Evolutionary conservation across 2,888 invertebrate species (phyloP).

Genomic region (Drosophila diplacantha): DNA sequence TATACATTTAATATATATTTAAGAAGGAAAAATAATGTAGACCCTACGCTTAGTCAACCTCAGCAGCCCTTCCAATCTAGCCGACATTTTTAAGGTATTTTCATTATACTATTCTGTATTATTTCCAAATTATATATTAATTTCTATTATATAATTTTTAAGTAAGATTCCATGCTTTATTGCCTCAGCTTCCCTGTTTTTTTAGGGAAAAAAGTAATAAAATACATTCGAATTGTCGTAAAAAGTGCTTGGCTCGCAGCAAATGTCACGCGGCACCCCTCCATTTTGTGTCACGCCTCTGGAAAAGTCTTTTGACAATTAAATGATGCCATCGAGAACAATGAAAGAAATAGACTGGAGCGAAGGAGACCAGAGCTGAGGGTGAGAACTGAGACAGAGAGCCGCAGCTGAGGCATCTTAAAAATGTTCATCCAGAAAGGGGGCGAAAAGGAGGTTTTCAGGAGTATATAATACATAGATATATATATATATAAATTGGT

Average conservation of each 20-base stretch:
- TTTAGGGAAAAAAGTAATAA: not conserved
- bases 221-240: conserved; percentile 35
- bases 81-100: too few relatives aligned
- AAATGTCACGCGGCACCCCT: conserved; percentile 47
- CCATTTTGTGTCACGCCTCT: conserved; percentile 13
- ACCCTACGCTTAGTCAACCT: too few relatives aligned
- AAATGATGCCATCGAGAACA: conserved; percentile 63
- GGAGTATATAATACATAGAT: conserved; percentile 6
- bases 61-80: too few relatives aligned
- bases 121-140: too few relatives aligned
- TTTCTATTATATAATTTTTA: not conserved
- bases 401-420: conserved; percentile 54
- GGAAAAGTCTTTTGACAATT: conserved; percentile 63
- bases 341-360: conserved; percentile 39
- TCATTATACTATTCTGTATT: too few relatives aligned
- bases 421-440: conserved; percentile 48
- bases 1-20: too few relatives aligned
- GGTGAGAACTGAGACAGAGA: conserved; percentile 11
- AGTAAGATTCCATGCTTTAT: not conserved
- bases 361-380: not conserved
- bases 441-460: not conserved
- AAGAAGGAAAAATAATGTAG: not conserved
- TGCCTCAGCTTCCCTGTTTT: not conserved
- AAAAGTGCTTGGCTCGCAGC: conserved; percentile 61
- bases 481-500: conserved; percentile 9